Conservation (phyloP, 1,140 invertebrate genomes). For the Diachasmimorpha longicaudata region DNA sequence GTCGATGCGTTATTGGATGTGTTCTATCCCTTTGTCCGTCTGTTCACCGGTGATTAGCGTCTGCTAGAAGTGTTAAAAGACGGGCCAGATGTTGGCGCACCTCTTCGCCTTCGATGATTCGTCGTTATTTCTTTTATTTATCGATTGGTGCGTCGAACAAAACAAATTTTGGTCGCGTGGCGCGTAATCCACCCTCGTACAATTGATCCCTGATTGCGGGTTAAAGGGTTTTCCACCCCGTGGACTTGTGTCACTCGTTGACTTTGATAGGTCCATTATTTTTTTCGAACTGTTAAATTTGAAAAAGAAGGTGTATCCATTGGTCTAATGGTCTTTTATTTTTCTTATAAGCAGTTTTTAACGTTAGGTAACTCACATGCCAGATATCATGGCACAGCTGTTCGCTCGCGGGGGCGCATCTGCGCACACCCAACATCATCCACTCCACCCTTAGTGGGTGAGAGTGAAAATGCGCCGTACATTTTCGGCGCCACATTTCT, state of each 20-base stretch:
- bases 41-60: conserved; percentile 41
- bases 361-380: conserved; percentile 30
- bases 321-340: neutral
- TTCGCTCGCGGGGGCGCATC: conserved; percentile 51
- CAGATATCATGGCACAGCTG: conserved; percentile 47
- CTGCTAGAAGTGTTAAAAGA: conserved; percentile 36
- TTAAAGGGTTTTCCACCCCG: neutral
- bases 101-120: conserved; percentile 32
- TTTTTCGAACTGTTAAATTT: no score
- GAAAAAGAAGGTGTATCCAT: neutral
- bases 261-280: no score
- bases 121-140: conserved; percentile 34
- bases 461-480: conserved; percentile 8
- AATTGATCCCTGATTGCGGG: neutral
- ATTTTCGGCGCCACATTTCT: conserved; percentile 6
- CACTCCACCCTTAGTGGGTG: neutral
- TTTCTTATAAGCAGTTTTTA: neutral
- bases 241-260: neutral
- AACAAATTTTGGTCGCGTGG: neutral
- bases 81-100: conserved; percentile 44
- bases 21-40: conserved; percentile 34
- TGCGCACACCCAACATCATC: conserved; percentile 33
- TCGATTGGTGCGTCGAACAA: neutral
- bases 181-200: neutral
- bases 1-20: conserved; percentile 21